Conservation (phyloP, 2,797 vertebrate genomes). For the Myoxocephalus aenaeus region DNA sequence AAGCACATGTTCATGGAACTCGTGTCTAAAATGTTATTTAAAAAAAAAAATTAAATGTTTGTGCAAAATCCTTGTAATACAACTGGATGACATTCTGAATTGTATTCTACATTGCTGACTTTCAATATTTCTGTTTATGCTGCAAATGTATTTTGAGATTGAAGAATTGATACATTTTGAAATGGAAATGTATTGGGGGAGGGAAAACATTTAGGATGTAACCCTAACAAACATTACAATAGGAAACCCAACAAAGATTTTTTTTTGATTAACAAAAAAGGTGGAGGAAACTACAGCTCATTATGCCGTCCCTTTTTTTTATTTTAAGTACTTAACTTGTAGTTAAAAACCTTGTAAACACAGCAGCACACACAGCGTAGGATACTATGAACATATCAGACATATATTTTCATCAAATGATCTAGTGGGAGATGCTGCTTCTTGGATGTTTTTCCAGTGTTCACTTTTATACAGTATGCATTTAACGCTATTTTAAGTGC, state of each 20-base stretch:
- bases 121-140: not conserved
- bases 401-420: slow-evolving; percentile 8
- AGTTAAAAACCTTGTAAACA: not conserved
- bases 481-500: slow-evolving; percentile 22
- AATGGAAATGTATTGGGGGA: not conserved
- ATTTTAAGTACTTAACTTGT: not conserved
- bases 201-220: not conserved
- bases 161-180: not conserved
- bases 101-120: not conserved
- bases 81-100: slow-evolving; percentile 17
- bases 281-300: not conserved
- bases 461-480: not conserved
- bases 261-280: not conserved
- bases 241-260: not conserved
- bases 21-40: slow-evolving; percentile 26
- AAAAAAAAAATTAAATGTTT: not conserved
- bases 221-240: not conserved
- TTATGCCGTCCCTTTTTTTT: not conserved
- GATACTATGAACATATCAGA: slow-evolving; percentile 16
- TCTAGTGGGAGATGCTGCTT: slow-evolving; percentile 13
- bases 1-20: slow-evolving; percentile 43
- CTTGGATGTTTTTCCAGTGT: slow-evolving; percentile 6
- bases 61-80: not conserved
- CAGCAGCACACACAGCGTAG: not conserved
- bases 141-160: not conserved